Percentiles rank a stretch among this genome's conserved stretches.
Evolutionary conservation across 2,797 vertebrate species (phyloP).

Genomic region (Bryconaethiops microstoma): DNA sequence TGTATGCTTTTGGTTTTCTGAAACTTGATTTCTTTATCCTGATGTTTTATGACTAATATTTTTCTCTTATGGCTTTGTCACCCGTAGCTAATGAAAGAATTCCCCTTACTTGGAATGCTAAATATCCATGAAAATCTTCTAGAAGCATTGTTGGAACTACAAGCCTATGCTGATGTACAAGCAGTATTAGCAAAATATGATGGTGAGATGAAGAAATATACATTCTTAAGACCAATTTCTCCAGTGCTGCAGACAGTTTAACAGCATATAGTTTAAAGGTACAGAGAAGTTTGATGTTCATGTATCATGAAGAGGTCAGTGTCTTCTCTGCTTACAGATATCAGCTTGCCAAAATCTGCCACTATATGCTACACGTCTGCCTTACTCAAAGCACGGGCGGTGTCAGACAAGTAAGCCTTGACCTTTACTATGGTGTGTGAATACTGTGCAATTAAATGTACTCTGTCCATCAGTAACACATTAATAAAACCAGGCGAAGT

Average conservation of each 20-base stretch:
- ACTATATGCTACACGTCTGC: constrained; percentile 99
- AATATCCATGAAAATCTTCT: constrained; percentile 99
- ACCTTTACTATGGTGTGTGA: background rate
- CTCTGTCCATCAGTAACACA: background rate
- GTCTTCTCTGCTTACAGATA: constrained; percentile 81
- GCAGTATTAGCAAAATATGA: constrained; percentile 99
- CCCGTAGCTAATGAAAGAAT: constrained; percentile 97
- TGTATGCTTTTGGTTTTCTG: no score
- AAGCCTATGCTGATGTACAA: constrained; percentile 98
- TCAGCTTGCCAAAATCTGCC: constrained; percentile 98
- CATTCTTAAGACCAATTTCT: no score
- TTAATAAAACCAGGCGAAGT: background rate
- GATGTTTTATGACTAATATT: background rate
- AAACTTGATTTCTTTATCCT: background rate
- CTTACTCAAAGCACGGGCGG: constrained; percentile 95
- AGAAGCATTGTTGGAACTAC: constrained; percentile 95
- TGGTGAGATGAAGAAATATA: constrained; percentile 74
- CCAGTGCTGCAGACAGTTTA: background rate
- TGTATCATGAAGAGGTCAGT: background rate
- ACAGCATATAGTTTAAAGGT: background rate
- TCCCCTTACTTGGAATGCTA: constrained; percentile 96
- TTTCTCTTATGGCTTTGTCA: constrained; percentile 7
- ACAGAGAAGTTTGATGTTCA: background rate
- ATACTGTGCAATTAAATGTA: background rate
- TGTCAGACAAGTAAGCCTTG: constrained; percentile 94